These are phyloP conservation scores for Danionella dracula DNA, from an alignment of 2,797 vertebrate species.

Conservation along the genomic window DNA sequence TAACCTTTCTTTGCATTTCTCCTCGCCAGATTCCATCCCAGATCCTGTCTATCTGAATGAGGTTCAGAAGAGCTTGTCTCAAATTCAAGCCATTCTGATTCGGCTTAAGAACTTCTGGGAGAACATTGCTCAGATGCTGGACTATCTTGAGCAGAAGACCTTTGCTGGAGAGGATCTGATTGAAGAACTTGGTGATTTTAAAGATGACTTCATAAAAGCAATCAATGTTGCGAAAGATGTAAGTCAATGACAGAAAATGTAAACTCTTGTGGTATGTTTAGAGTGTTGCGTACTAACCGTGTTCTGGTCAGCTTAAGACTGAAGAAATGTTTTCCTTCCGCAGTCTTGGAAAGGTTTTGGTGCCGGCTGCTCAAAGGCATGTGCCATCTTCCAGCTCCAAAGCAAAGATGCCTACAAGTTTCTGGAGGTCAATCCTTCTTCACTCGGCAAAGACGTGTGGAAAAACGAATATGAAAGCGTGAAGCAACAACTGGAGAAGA, in stretches of 20 bases:
- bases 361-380: background rate
- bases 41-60: background rate
- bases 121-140: background rate
- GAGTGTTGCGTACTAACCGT: too few relatives aligned
- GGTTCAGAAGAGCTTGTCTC: background rate
- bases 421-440: conserved; percentile 14
- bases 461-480: background rate
- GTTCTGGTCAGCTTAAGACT: background rate
- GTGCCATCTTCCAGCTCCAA: background rate
- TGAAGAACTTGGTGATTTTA: background rate
- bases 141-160: background rate
- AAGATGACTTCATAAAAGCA: background rate
- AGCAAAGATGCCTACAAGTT: conserved; percentile 15
- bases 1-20: background rate
- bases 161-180: background rate
- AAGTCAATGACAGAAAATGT: background rate
- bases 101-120: background rate
- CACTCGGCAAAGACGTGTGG: background rate
- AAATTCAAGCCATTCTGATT: background rate
- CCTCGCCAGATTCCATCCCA: background rate
- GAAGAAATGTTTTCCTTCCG: background rate
- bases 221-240: background rate
- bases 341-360: background rate
- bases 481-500: background rate
- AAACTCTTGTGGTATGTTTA: too few relatives aligned